These are phyloP conservation scores for Aythya baeri DNA, from an alignment of 2,113 vertebrate genomes.

Conservation along the genomic window DNA sequence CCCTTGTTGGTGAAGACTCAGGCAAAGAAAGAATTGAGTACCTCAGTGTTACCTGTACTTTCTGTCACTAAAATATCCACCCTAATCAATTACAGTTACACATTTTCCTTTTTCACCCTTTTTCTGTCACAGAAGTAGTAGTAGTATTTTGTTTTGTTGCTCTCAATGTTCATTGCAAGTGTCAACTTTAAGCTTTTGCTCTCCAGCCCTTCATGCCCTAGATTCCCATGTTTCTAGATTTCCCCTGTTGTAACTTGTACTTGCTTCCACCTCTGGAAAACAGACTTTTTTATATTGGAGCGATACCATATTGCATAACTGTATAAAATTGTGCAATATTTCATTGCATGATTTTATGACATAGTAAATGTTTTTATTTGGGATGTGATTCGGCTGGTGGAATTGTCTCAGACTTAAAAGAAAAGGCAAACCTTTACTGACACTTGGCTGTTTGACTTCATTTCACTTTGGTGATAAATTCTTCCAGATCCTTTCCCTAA, in stretches of 20 bases:
- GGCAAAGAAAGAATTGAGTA: background rate
- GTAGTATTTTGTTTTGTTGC: background rate
- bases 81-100: background rate
- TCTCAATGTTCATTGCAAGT: background rate
- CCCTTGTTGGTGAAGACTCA: accelerated
- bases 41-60: background rate
- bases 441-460: background rate
- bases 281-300: background rate
- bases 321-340: background rate
- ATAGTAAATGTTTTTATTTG: background rate
- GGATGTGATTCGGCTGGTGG: background rate
- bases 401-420: background rate
- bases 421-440: background rate
- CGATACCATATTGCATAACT: background rate
- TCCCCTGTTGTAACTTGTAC: background rate
- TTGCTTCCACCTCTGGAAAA: background rate
- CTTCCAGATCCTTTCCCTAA: background rate
- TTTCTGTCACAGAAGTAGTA: accelerated
- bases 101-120: background rate
- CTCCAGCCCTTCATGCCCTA: background rate
- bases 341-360: background rate
- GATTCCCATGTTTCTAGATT: background rate
- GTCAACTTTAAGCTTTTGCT: background rate
- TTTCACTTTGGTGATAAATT: background rate
- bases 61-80: background rate